Evolutionary conservation across 2,888 invertebrate species (phyloP).

Genomic region (Ectemnius cavifrons): DNA sequence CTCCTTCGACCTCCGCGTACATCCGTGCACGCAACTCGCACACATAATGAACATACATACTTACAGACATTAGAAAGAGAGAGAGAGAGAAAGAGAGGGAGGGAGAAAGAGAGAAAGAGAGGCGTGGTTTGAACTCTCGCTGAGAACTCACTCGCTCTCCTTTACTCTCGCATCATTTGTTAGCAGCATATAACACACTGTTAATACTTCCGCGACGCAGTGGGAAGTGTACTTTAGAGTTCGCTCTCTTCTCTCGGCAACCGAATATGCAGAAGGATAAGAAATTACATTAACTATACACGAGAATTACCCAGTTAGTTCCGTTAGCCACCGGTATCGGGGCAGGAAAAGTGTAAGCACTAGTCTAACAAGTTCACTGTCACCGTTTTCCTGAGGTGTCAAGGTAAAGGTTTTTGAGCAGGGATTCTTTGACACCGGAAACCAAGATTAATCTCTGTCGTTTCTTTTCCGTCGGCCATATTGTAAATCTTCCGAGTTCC

Average conservation of each 20-base stretch:
- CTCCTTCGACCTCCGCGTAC: slow-evolving; percentile 6
- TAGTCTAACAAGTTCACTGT: slow-evolving; percentile 2
- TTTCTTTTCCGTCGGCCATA: slow-evolving; percentile 56
- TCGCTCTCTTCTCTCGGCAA: no score
- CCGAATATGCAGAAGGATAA: neutral
- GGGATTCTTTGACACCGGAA: slow-evolving; percentile 54
- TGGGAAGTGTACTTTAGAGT: no score
- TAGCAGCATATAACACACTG: neutral
- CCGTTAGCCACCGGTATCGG: neutral
- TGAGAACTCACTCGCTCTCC: neutral
- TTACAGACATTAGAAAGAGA: neutral
- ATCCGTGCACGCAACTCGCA: neutral
- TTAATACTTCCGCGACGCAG: no score
- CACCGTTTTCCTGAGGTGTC: neutral
- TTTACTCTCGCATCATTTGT: slow-evolving; percentile 6
- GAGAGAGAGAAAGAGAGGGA: no score
- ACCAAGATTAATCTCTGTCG: slow-evolving; percentile 30
- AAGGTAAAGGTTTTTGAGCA: slow-evolving; percentile 11
- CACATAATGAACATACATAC: neutral
- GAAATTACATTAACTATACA: slow-evolving; percentile 6
- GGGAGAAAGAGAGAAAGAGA: neutral
- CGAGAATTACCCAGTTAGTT: neutral
- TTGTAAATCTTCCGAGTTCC: slow-evolving; percentile 57
- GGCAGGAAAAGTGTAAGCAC: neutral
- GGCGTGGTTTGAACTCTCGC: neutral